Evolutionary conservation across 2,113 vertebrate genomes (phyloP).

Genomic region (Panthera uncia): DNA sequence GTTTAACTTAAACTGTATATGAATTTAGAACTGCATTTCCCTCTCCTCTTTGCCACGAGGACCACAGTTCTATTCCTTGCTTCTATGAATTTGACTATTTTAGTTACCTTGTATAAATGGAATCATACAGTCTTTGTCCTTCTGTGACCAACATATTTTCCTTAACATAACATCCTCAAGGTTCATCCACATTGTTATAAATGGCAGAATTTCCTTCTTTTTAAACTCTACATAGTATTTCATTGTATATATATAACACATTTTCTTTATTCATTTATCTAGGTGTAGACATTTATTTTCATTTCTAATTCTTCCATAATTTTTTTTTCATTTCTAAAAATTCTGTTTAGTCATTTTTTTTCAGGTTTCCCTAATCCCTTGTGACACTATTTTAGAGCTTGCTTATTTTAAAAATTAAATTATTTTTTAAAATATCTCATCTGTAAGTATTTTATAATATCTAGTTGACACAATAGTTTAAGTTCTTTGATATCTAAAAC

Average conservation of each 20-base stretch:
- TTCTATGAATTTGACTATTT: neutral
- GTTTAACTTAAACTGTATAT: neutral
- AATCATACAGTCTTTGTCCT: neutral
- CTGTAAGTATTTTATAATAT: neutral
- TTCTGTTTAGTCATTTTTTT: neutral
- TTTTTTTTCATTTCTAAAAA: neutral
- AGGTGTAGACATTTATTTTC: neutral
- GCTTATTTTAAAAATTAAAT: neutral
- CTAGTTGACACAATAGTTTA: neutral
- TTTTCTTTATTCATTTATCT: neutral
- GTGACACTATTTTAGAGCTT: neutral
- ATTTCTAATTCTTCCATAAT: neutral
- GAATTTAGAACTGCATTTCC: neutral
- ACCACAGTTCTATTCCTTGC: neutral
- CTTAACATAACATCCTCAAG: neutral
- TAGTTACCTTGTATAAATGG: neutral
- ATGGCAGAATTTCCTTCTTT: neutral
- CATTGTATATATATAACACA: neutral
- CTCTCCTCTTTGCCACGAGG: neutral
- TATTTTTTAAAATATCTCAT: neutral
- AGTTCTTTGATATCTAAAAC: neutral
- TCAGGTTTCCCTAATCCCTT: neutral
- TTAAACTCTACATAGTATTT: neutral
- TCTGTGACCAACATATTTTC: neutral
- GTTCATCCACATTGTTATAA: neutral